Evolutionary conservation across 2,888 invertebrate species (phyloP).

Genomic region (Nemotelus nigrinus): DNA sequence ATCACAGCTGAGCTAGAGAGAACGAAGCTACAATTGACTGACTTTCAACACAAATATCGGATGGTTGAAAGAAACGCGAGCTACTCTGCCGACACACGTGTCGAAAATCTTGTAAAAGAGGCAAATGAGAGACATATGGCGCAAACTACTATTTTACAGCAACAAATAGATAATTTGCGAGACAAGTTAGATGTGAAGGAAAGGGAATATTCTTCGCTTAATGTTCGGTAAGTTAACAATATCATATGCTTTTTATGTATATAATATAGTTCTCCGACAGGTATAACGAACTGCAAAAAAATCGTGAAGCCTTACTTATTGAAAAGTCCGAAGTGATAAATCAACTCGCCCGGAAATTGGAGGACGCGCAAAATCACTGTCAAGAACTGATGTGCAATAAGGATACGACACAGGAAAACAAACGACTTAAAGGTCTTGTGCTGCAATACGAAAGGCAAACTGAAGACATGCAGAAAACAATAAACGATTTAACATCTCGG

Average conservation of each 20-base stretch:
- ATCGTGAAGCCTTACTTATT: conserved; percentile 70
- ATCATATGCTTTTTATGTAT: background rate
- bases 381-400: conserved; percentile 60
- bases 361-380: conserved; percentile 69
- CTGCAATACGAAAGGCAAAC: conserved; percentile 59
- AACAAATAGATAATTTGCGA: conserved; percentile 64
- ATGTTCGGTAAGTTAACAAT: conserved; percentile 58
- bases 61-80: conserved; percentile 61
- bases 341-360: conserved; percentile 69
- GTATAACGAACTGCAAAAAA: conserved; percentile 69
- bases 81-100: conserved; percentile 59
- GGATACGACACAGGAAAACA: conserved; percentile 59
- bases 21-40: conserved; percentile 67
- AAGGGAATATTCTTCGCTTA: conserved; percentile 68
- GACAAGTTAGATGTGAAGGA: conserved; percentile 65
- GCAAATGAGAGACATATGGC: conserved; percentile 66
- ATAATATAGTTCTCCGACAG: conserved; percentile 47
- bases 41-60: conserved; percentile 63
- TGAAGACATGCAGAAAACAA: conserved; percentile 59
- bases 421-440: conserved; percentile 57
- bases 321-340: conserved; percentile 74
- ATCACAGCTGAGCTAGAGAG: conserved; percentile 68
- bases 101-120: conserved; percentile 63
- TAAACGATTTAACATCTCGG: conserved; percentile 57
- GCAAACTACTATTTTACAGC: conserved; percentile 66